Base-by-base conservation (phyloP, 1,140 invertebrate species). In the Papilio glaucus region DNA sequence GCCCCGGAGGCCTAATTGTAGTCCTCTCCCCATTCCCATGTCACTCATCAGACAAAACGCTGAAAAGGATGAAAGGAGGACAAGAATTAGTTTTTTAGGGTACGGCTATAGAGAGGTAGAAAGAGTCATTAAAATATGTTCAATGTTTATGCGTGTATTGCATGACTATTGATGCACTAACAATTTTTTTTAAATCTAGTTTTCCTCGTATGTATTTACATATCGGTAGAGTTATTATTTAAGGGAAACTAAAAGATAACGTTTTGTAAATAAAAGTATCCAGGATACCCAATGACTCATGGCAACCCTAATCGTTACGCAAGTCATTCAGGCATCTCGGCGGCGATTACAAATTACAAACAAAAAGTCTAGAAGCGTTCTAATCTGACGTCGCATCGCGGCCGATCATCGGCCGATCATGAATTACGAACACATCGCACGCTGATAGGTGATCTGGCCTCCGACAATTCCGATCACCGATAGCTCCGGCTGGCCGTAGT, bases 301-400 rank as follows among this genome's bases (percentile, higher is more conserved):
- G 26, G 67, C n/a, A 5, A 37, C 7, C 26, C 41, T 69, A 69
- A 68, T 72, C 49, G 71, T 73, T 75, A 57, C 76, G 90, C 88
- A 85, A 90, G 88, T 91, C 89, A 90, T 86, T 76, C 76, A 84
- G 81, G 82, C 82, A 88, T 87, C 81, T 81, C 82, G 82, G 78
- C 85, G 83, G 86, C 85, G 80, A 81, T 77, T 82, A 84, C 86
- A 86, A 85, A 86, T 87, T 88, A 84, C 85, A 87, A 87, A 85
- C 86, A 87, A 85, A 90, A 88, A 87, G 67, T 84, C 80, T 90
- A 86, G 89, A 80, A 88, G 89, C 90, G 84, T 75, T 75, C 83
- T 90, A 89, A 92, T 89, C 90, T 90, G 86, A 92, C 89, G 75
- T 87, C 85, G 85, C 82, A 91, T 90, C 90, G 81, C 79, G 83